Conservation (phyloP, 2,797 vertebrate genomes). For the Gadopsis bispinosus region DNA sequence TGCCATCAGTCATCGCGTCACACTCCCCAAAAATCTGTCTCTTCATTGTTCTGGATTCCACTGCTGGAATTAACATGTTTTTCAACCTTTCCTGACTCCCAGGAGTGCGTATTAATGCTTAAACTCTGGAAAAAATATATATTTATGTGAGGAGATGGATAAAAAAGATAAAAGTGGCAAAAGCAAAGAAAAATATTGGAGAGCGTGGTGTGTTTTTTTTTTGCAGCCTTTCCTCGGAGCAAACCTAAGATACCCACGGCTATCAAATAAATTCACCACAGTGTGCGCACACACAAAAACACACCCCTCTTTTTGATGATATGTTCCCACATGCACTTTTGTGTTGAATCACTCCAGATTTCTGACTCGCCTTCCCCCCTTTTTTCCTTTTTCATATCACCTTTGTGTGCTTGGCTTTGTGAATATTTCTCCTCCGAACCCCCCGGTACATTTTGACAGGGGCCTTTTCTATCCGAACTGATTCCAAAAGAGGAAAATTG, state of each 20-base stretch:
- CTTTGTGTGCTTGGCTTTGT: conserved; percentile 57
- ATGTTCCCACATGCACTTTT: conserved; percentile 55
- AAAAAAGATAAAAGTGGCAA: conserved; percentile 7
- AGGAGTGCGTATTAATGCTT: neutral
- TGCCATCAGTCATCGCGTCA: conserved; percentile 65
- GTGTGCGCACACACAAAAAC: conserved; percentile 26
- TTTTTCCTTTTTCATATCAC: conserved; percentile 42
- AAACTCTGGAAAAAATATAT: neutral
- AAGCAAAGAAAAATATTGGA: conserved; percentile 6
- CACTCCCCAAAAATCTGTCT: conserved; percentile 19
- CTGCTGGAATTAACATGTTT: conserved; percentile 4
- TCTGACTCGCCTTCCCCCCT: conserved; percentile 22
- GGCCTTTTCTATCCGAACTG: conserved; percentile 42
- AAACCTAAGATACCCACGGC: conserved; percentile 41
- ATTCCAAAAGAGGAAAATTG: conserved; percentile 65
- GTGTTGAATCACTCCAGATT: conserved; percentile 59
- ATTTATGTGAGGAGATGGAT: neutral
- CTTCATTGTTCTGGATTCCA: conserved; percentile 16
- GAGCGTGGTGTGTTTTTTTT: neutral
- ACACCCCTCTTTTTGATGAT: conserved; percentile 52
- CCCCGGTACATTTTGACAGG: conserved; percentile 55
- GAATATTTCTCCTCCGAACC: conserved; percentile 67
- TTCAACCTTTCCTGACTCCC: neutral
- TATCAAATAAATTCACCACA: conserved; percentile 27
- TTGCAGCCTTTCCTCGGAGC: conserved; percentile 4